Percentiles rank a stretch among this genome's conserved stretches.
These are phyloP conservation scores for Xiphias gladius DNA, from an alignment of 2,113 vertebrate species.

Conservation along the genomic window DNA sequence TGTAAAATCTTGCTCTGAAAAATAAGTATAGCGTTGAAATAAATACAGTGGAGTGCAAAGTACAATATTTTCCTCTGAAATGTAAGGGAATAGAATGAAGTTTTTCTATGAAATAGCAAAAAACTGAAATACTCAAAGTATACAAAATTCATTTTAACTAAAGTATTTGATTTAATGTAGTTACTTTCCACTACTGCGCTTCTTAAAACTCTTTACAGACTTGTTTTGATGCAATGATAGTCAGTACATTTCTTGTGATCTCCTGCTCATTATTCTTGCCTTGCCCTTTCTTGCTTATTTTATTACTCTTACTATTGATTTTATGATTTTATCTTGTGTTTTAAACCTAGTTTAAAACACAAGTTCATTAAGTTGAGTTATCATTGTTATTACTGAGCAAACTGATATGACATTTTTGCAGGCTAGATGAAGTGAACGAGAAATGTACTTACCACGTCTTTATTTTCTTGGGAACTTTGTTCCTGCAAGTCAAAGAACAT, in stretches of 20 bases:
- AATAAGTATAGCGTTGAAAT: too few species aligned
- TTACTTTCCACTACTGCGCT: not conserved
- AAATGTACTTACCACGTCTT: slow-evolving; percentile 78
- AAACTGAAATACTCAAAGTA: too few species aligned
- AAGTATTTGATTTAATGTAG: too few species aligned
- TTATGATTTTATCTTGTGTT: not conserved
- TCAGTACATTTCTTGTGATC: not conserved
- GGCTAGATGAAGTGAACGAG: not conserved
- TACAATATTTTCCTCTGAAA: too few species aligned
- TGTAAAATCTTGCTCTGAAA: too few species aligned
- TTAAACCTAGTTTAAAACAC: not conserved
- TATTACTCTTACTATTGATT: slow-evolving; percentile 14
- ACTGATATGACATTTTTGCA: slow-evolving; percentile 3
- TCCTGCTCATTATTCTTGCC: not conserved
- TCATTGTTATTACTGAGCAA: not conserved
- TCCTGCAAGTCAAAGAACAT: slow-evolving; percentile 67
- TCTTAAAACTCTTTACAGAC: not conserved
- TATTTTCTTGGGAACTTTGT: slow-evolving; percentile 74
- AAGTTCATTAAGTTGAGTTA: slow-evolving; percentile 1
- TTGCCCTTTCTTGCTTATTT: not conserved
- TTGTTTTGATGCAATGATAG: not conserved
- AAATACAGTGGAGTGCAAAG: too few species aligned
- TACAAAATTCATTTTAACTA: too few species aligned
- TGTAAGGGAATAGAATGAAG: too few species aligned
- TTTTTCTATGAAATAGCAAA: too few species aligned